phyloP scores from a whole-genome alignment of 2,797 vertebrate genomes.

The Jordanella pulchra region DNA sequence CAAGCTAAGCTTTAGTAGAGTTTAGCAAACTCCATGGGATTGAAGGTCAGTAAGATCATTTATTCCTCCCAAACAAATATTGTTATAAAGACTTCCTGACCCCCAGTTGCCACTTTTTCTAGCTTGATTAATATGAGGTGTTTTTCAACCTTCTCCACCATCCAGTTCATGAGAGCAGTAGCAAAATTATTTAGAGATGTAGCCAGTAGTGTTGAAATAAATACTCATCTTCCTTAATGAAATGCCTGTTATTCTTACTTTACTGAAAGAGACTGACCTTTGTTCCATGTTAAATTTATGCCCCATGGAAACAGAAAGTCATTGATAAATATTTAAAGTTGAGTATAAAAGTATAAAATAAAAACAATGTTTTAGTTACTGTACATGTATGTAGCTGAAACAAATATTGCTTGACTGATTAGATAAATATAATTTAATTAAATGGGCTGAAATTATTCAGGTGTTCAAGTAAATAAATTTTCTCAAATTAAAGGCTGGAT shows the following conservation, averaged over 20 bases:
- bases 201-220: too few species aligned
- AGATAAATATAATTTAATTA: neutral
- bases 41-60: neutral
- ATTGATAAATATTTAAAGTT: too few species aligned
- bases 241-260: too few species aligned
- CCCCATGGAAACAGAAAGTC: too few species aligned
- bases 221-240: too few species aligned
- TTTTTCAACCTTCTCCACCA: too few species aligned
- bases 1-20: neutral
- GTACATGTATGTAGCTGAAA: neutral
- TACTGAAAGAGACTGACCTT: too few species aligned
- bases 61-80: neutral
- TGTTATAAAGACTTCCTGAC: neutral
- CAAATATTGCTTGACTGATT: neutral
- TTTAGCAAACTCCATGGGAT: neutral
- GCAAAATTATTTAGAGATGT: neutral
- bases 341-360: neutral
- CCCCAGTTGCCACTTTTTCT: neutral
- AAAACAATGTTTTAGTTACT: neutral
- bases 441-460: neutral
- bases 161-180: neutral
- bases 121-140: neutral
- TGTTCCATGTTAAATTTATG: too few species aligned
- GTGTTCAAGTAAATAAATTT: neutral
- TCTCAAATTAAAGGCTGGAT: conserved; percentile 1